These are phyloP conservation scores for Corella eumyota DNA, from an alignment of 23 tunicate genomes.

Conservation along the genomic window DNA sequence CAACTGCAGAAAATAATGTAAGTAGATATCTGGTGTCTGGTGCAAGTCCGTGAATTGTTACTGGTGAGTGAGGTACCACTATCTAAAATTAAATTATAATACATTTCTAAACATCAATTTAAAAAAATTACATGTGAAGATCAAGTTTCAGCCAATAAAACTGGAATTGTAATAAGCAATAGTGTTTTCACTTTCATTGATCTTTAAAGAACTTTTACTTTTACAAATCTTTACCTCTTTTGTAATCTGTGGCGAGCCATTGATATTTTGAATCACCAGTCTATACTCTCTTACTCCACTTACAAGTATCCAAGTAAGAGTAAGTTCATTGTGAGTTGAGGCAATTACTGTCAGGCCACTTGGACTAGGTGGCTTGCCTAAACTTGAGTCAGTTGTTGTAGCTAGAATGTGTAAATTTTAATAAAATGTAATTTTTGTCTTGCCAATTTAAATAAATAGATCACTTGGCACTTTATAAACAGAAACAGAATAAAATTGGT, in stretches of 20 bases:
- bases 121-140: too few relatives aligned
- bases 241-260: constrained; percentile 5
- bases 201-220: neutral
- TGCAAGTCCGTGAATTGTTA: constrained; percentile 6
- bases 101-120: too few relatives aligned
- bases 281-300: constrained; percentile 22
- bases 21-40: constrained; percentile 30
- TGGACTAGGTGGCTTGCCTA: constrained; percentile 13
- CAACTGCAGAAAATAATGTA: constrained; percentile 10
- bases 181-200: too few relatives aligned
- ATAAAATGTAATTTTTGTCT: too few relatives aligned
- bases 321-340: constrained; percentile 10
- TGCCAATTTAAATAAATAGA: too few relatives aligned
- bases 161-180: too few relatives aligned
- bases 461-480: too few relatives aligned
- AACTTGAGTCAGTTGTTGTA: constrained; percentile 1
- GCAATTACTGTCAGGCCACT: constrained; percentile 21
- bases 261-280: constrained; percentile 11
- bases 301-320: constrained; percentile 45
- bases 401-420: neutral
- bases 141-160: too few relatives aligned
- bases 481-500: too few relatives aligned
- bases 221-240: constrained; percentile 6
- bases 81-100: too few relatives aligned
- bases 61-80: constrained; percentile 24